phyloP scores from a whole-genome alignment of 2,888 invertebrate genomes.

The Ganaspis brasiliensis region DNA sequence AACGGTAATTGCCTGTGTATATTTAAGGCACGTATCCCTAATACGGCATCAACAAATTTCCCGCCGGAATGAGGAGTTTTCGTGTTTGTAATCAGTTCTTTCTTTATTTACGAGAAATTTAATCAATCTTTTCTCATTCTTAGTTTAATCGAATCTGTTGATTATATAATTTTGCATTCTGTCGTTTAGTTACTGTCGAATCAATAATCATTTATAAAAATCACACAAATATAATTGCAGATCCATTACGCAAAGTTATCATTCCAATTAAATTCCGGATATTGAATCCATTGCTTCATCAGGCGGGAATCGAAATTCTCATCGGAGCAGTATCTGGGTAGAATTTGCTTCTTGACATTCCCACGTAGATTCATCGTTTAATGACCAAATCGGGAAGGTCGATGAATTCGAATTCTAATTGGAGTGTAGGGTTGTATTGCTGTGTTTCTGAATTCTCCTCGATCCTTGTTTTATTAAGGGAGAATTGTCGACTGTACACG shows the following conservation, averaged over 20 bases:
- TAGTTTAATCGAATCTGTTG: not conserved
- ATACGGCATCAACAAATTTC: constrained; percentile 18
- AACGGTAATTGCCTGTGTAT: constrained; percentile 4
- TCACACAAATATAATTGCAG: not conserved
- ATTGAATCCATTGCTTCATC: not conserved
- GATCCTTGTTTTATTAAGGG: constrained; percentile 27
- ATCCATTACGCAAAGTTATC: not conserved
- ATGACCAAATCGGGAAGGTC: constrained; percentile 71
- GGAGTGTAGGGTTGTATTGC: constrained; percentile 48
- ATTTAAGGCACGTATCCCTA: constrained; percentile 3
- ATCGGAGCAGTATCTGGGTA: not conserved
- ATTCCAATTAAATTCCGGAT: constrained; percentile 37
- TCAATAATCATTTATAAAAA: too few species aligned
- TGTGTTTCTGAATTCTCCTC: not conserved
- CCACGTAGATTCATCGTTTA: constrained; percentile 58
- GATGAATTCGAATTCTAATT: constrained; percentile 74
- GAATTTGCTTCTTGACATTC: constrained; percentile 47
- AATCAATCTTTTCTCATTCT: not conserved
- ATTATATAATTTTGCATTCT: too few species aligned
- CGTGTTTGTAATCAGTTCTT: not conserved
- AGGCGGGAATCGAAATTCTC: constrained; percentile 14
- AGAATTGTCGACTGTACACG: not conserved
- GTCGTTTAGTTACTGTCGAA: too few species aligned
- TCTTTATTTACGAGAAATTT: not conserved
- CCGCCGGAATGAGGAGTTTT: not conserved